These are phyloP conservation scores for Micrasema minimum DNA, from an alignment of 1,140 invertebrate species.

Conservation along the genomic window DNA sequence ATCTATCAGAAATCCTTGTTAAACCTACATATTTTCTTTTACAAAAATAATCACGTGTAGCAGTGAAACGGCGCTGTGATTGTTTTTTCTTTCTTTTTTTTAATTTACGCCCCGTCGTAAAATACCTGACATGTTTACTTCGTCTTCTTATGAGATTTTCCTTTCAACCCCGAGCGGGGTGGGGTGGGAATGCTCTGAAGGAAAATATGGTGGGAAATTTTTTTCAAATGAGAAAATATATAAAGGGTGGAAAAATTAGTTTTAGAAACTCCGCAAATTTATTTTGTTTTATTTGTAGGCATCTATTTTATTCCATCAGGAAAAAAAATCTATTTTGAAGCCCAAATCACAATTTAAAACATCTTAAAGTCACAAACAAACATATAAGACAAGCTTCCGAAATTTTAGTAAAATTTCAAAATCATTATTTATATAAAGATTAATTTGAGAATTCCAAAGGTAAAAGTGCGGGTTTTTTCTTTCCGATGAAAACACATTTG, in stretches of 20 bases:
- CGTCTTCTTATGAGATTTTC: slow-evolving; percentile 32
- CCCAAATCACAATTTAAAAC: too few relatives aligned
- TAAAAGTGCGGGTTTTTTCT: background rate
- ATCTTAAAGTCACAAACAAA: too few relatives aligned
- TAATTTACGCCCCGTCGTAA: slow-evolving; percentile 27
- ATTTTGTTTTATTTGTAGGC: background rate
- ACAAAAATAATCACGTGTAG: too few relatives aligned
- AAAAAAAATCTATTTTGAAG: too few relatives aligned
- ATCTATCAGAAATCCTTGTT: too few relatives aligned
- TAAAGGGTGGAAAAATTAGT: slow-evolving; percentile 8
- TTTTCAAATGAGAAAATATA: slow-evolving; percentile 10
- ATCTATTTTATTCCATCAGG: too few relatives aligned
- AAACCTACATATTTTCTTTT: too few relatives aligned
- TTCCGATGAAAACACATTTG: too few relatives aligned
- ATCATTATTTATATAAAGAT: too few relatives aligned
- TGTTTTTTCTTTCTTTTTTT: slow-evolving; percentile 28
- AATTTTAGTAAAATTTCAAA: background rate
- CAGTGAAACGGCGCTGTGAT: slow-evolving; percentile 11
- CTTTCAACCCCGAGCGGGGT: background rate
- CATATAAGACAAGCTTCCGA: background rate
- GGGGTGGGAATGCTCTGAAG: background rate
- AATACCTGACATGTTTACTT: slow-evolving; percentile 38
- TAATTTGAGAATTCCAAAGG: background rate
- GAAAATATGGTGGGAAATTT: slow-evolving; percentile 22
- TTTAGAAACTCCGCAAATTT: background rate